Evolutionary conservation across 2,888 invertebrate species (phyloP).

Genomic region (Cerastoderma edule): DNA sequence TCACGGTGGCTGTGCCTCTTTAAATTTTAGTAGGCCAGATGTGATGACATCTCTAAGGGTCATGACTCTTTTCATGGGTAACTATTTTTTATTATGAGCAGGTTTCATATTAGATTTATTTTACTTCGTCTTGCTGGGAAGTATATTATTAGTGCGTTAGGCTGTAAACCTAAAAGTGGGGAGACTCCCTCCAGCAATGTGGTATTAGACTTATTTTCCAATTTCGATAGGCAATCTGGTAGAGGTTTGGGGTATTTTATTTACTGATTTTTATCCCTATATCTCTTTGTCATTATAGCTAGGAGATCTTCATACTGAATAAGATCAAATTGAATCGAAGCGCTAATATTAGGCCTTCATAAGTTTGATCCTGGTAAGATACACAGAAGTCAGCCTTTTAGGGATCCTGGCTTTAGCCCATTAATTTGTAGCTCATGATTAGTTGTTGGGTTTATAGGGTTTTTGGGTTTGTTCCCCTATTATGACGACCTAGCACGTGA

Average conservation of each 20-base stretch:
- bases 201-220: slow-evolving; percentile 1
- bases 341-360: neutral
- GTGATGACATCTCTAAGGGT: too few species aligned
- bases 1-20: too few species aligned
- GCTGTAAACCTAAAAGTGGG: too few species aligned
- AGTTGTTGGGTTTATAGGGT: neutral
- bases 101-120: neutral
- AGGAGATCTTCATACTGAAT: neutral
- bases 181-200: too few species aligned
- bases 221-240: neutral
- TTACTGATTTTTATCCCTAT: neutral
- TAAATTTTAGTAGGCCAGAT: too few species aligned
- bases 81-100: neutral
- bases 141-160: too few species aligned
- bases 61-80: neutral
- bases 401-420: neutral
- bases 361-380: slow-evolving; percentile 12
- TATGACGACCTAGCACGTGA: slow-evolving; percentile 7
- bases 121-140: too few species aligned
- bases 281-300: neutral
- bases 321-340: neutral
- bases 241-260: neutral
- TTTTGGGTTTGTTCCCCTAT: neutral
- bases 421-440: neutral
- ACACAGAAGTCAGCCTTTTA: neutral